Evolutionary conservation across 2,888 invertebrate species (phyloP), one percentile per base, ranked within the genome.

Genomic region (Fabriciana adippe): DNA sequence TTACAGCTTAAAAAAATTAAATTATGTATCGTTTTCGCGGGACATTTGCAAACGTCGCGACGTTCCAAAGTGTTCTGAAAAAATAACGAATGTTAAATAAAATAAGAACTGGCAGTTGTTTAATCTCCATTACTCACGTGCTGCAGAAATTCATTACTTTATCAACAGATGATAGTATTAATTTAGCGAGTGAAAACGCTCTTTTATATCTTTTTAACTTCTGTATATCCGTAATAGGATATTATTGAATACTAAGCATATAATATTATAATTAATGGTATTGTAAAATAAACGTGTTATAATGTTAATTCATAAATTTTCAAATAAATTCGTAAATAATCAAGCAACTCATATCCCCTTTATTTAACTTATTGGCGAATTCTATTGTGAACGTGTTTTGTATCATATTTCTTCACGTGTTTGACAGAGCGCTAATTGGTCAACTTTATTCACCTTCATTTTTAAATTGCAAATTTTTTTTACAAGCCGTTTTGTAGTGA

Each of bases 341-440:
- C 14, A 14, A 18, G 6, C 14, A 15, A 8, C n/a, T 26, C 47
- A 2, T 21, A 6, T 57, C 41, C 16, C 16, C 6, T 53, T 61
- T 41, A 18, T 61, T 53, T 41, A 16, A 41, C 51, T 16, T 6
- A 53, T 35, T 41, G 51, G 35, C 35, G 6, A 45, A 57, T 57
- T 53, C 16, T 59, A 64, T 50, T 14, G n/a, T 59, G 55, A 50
- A 64, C 62, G 55, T 56, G 62, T 45, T 64, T 57, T 60, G 61
- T 63, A 62, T 65, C 65, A 60, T 66, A 60, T 66, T 66, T 68
- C 64, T 67, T 61, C 56, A 48, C 53, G 55, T 73, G 63, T 72
- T 74, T 75, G 74, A 72, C 72, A 66, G 57, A 60, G 67, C 67
- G 71, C 69, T 74, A 74, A 74, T 74, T 74, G 72, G 68, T 59